A percentile compares a stretch with the other conserved stretches of the same genome.
phyloP scores from a whole-genome alignment of 2,888 invertebrate species.

The Parelbella ahira region DNA sequence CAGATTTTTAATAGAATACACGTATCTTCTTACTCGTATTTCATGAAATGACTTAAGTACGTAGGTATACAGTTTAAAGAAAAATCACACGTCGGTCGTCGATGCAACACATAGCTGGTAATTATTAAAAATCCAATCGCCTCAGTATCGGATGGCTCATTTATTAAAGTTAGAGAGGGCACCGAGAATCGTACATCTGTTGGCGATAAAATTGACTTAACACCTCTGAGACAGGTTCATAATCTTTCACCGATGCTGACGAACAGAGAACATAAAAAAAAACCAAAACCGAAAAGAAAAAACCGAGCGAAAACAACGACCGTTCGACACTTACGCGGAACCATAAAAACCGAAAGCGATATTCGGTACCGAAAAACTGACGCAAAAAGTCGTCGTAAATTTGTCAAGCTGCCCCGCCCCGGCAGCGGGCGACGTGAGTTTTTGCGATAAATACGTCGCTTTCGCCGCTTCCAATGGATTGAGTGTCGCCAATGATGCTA shows the following conservation, averaged over 20 bases:
- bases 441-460: constrained; percentile 21
- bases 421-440: constrained; percentile 7
- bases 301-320: constrained; percentile 38
- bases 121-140: constrained; percentile 6
- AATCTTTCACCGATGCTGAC: constrained; percentile 39
- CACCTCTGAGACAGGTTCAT: constrained; percentile 49
- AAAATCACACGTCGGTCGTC: no score
- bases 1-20: no score
- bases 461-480: constrained; percentile 15
- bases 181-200: no score
- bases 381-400: constrained; percentile 39
- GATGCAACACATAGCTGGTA: no score
- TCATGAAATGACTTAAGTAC: no score
- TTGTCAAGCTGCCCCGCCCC: constrained; percentile 36
- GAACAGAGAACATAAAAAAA: no score
- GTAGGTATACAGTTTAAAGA: no score
- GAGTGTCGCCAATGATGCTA: neutral
- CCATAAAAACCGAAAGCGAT: constrained; percentile 31
- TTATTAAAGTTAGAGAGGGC: constrained; percentile 24
- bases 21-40: no score
- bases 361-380: constrained; percentile 31
- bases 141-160: constrained; percentile 22
- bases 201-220: constrained; percentile 47
- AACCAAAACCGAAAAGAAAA: no score
- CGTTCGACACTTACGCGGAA: constrained; percentile 46